phyloP scores from a whole-genome alignment of 2,113 vertebrate genomes.

The Melierax canorus region DNA sequence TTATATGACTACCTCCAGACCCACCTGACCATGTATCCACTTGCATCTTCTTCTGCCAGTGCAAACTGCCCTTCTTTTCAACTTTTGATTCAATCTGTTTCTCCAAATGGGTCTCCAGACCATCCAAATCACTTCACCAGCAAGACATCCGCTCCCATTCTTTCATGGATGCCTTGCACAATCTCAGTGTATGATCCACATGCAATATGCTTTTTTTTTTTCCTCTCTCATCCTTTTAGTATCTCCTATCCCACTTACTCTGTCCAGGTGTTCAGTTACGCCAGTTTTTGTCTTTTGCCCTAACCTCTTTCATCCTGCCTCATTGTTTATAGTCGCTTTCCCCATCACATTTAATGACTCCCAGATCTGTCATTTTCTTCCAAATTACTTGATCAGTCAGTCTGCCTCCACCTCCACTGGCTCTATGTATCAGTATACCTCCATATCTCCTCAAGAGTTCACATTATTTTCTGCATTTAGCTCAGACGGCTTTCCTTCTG shows the following conservation, averaged over 20 bases:
- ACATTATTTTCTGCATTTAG: not conserved
- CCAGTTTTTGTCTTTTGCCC: conserved; percentile 13
- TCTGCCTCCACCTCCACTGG: not conserved
- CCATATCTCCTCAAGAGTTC: not conserved
- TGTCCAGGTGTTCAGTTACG: not conserved
- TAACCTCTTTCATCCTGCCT: not conserved
- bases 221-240: not conserved
- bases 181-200: not conserved
- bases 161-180: not conserved
- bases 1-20: not conserved
- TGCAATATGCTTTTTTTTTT: not conserved
- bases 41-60: not conserved
- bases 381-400: not conserved
- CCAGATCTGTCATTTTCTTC: not conserved
- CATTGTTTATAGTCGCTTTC: not conserved
- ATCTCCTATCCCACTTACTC: not conserved
- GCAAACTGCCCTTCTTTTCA: not conserved
- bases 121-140: not conserved
- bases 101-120: not conserved
- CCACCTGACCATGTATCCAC: not conserved
- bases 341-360: not conserved
- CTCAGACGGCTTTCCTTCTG: not conserved
- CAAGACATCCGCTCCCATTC: not conserved
- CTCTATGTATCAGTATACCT: not conserved
- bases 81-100: not conserved